phyloP scores from a whole-genome alignment of 2,113 vertebrate genomes.

The Bothrops jararaca region DNA sequence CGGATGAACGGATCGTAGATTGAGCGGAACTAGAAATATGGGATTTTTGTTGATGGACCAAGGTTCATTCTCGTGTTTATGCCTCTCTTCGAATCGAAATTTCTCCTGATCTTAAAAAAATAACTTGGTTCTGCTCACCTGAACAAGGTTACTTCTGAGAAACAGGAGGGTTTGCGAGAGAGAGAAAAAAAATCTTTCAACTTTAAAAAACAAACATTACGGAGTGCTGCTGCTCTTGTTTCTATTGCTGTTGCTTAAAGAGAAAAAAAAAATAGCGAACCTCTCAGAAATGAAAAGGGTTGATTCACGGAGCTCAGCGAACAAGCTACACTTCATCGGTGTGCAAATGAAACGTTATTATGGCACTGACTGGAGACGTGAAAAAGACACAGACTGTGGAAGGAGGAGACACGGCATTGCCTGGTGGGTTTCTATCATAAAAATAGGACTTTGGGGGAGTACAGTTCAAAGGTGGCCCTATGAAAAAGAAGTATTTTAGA shows the following conservation, averaged over 20 bases:
- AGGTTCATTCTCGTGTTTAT: slow-evolving; percentile 14
- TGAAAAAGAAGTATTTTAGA: slow-evolving; percentile 38
- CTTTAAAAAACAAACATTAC: slow-evolving; percentile 51
- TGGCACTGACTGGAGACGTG: slow-evolving; percentile 63
- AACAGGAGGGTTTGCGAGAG: not conserved
- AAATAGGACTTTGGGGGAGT: slow-evolving; percentile 26
- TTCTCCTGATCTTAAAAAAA: not conserved
- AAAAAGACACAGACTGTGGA: slow-evolving; percentile 45
- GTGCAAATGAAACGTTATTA: slow-evolving; percentile 58
- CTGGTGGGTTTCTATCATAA: slow-evolving; percentile 57
- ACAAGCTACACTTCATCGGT: slow-evolving; percentile 51
- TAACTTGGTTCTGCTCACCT: not conserved
- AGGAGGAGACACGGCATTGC: slow-evolving; percentile 47
- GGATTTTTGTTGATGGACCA: slow-evolving; percentile 43
- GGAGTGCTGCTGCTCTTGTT: slow-evolving; percentile 38
- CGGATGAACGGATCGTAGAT: slow-evolving; percentile 51
- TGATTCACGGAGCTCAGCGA: slow-evolving; percentile 42
- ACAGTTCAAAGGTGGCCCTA: slow-evolving; percentile 41
- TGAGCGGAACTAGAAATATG: slow-evolving; percentile 44
- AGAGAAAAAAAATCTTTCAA: not conserved
- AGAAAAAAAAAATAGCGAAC: slow-evolving; percentile 28
- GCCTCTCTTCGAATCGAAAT: not conserved
- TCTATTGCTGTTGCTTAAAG: slow-evolving; percentile 31
- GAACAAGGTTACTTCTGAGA: not conserved
- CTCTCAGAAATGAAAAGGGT: slow-evolving; percentile 44